Evolutionary conservation across 2,888 invertebrate species (phyloP).

Genomic region (Tetragonula carbonaria): DNA sequence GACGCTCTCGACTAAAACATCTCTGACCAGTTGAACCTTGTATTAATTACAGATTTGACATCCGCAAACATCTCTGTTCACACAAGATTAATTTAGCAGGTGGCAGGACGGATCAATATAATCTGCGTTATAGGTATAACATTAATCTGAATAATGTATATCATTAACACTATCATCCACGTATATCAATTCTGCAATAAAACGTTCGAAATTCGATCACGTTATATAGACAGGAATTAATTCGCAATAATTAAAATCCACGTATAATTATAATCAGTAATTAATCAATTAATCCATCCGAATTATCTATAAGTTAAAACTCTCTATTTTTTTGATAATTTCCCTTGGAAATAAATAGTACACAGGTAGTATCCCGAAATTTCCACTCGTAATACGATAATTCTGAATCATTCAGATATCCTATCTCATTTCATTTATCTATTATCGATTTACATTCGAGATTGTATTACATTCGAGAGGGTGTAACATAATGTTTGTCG

Average conservation of each 20-base stretch:
- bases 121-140: constrained; percentile 10
- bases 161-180: neutral
- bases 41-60: constrained; percentile 16
- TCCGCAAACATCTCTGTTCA: neutral
- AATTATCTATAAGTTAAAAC: too few relatives aligned
- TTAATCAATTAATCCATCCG: too few relatives aligned
- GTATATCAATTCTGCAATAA: neutral
- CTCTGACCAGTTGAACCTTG: neutral
- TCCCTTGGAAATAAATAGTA: too few relatives aligned
- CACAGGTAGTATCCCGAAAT: neutral
- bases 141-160: constrained; percentile 1
- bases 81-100: constrained; percentile 20
- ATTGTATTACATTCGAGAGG: too few relatives aligned
- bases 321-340: too few relatives aligned
- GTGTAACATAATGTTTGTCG: neutral
- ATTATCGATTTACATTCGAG: neutral
- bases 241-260: neutral
- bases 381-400: neutral
- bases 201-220: neutral
- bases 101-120: constrained; percentile 4
- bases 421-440: neutral
- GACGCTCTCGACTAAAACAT: too few relatives aligned
- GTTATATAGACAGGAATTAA: neutral
- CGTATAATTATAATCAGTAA: too few relatives aligned
- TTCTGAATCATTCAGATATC: neutral